Evolutionary conservation across 2,113 vertebrate genomes (phyloP), one percentile per base, ranked within the genome.

Genomic region (Fregata magnificens): DNA sequence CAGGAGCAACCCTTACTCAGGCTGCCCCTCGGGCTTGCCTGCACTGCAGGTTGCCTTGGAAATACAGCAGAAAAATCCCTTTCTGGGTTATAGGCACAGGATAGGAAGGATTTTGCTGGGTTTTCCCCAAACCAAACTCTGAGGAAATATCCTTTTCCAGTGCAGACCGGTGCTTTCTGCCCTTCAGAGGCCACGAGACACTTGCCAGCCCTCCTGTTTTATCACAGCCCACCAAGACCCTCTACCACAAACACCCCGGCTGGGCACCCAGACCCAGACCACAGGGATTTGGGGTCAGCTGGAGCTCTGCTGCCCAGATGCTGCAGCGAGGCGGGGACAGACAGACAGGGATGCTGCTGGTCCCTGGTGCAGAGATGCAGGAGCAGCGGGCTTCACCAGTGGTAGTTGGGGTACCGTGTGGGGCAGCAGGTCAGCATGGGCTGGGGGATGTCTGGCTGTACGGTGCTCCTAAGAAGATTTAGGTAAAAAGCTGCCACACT

Each of bases 401-500:
- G 28, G 38, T 10, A 8, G 42, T 7, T 32, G 13, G 3, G 63
- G 42, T 45, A 24, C 42, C 20, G 22, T 7, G 13, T 11, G 21
- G 49, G 32, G 14, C 56, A 82, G 63, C 36, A 45, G 52, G 36
- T 45, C 24, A 8, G 53, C 16, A 13, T 0, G 1, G 62, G 49
- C 49, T 62, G 50, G 38, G 24, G 25, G 14, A 28, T 9, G 17
- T 7, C n/a, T 25, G 66, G 45, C 14, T 66, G 15, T 31, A 2
- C 8, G 4, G 29, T 2, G 4, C 13, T 18, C 34, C 28, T 24
- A 34, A 34, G 16, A 10, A 42, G 34, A 20, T 61, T 55, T 9
- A 7, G 22, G 8, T 55, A 9, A 52, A 53, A 49, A 49, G 4
- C n/a, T 47, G 52, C 65, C 8, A 8, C 1, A 0, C 0, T 2